These are phyloP conservation scores for Synodontis membranacea DNA, from an alignment of 2,113 vertebrate species.

Conservation along the genomic window DNA sequence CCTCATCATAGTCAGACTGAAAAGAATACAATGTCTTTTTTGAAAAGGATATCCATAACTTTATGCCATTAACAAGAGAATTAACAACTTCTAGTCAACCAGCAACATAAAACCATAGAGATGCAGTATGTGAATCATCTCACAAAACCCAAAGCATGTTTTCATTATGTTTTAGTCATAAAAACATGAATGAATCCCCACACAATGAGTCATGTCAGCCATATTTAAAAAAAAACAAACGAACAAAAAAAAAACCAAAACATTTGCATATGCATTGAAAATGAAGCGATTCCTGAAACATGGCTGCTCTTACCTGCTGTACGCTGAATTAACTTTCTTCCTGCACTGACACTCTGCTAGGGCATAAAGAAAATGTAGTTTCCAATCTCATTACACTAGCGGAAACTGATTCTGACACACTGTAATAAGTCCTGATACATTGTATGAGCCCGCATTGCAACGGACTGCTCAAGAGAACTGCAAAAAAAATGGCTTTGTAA, in stretches of 20 bases:
- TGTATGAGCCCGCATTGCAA: not conserved
- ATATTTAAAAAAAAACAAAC: too few species aligned
- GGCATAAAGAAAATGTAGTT: conserved; percentile 9
- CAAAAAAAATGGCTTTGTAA: not conserved
- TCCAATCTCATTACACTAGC: not conserved
- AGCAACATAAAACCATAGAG: not conserved
- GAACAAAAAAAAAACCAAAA: too few species aligned
- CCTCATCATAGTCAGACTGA: not conserved
- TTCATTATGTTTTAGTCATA: not conserved
- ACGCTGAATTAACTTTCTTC: not conserved
- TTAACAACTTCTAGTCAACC: not conserved
- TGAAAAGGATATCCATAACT: not conserved
- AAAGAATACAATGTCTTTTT: not conserved
- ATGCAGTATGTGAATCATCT: not conserved
- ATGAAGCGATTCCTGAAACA: not conserved
- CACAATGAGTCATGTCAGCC: not conserved
- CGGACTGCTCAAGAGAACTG: conserved; percentile 2
- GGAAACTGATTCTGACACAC: conserved; percentile 20
- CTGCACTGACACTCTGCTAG: not conserved
- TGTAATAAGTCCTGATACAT: not conserved
- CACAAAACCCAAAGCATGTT: not conserved
- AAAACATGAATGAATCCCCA: not conserved
- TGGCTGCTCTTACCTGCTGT: not conserved
- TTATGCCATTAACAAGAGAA: not conserved
- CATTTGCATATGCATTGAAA: not conserved